phyloP scores from a whole-genome alignment of 2,797 vertebrate genomes.

The Furcifer pardalis region DNA sequence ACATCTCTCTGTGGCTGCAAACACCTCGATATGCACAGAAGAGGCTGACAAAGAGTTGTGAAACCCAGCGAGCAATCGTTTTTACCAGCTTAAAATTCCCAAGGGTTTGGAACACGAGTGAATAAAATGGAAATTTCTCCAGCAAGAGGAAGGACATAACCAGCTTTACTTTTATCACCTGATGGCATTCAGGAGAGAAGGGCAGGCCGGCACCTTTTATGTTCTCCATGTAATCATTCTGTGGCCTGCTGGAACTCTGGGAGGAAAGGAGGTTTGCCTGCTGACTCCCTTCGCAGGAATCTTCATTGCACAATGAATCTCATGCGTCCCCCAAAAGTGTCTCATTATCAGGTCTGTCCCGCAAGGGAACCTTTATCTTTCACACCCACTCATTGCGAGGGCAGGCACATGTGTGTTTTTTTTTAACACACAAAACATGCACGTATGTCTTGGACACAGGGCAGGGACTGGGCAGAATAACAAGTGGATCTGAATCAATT shows the following conservation, averaged over 20 bases:
- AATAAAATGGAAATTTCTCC: conserved; percentile 62
- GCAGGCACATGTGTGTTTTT: neutral
- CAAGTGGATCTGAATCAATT: too few relatives aligned
- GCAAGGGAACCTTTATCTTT: neutral
- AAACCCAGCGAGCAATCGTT: conserved; percentile 53
- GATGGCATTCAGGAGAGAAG: neutral
- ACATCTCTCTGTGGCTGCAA: conserved; percentile 52
- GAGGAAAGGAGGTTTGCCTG: too few relatives aligned
- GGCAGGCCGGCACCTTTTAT: neutral
- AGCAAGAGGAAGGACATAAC: neutral
- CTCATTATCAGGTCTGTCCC: neutral
- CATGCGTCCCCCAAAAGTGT: neutral
- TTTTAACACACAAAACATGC: neutral
- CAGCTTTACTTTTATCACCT: conserved; percentile 46
- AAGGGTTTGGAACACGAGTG: conserved; percentile 38
- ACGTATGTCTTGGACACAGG: neutral
- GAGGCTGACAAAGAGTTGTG: conserved; percentile 47
- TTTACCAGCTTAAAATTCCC: conserved; percentile 50
- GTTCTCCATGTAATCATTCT: neutral
- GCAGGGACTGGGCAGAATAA: neutral
- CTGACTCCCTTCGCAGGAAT: neutral
- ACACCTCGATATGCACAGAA: conserved; percentile 51
- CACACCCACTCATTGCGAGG: neutral
- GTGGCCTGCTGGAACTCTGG: neutral
- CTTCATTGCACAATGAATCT: neutral